Percentiles rank a stretch among this genome's conserved stretches.
Conservation (phyloP, 2,888 invertebrate species). For the Drosophila merina region DNA sequence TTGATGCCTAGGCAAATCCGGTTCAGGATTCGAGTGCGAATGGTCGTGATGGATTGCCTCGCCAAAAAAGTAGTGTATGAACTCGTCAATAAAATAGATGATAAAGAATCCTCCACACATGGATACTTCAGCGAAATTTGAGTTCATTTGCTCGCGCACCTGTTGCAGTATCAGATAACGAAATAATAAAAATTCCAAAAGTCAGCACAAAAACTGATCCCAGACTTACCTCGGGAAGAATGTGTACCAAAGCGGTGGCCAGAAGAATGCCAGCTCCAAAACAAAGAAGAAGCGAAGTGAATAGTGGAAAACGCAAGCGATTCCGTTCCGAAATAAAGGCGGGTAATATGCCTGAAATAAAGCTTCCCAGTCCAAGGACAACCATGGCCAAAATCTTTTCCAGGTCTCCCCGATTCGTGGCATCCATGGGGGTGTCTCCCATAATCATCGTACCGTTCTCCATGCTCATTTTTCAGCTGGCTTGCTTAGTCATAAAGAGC, state of each 20-base stretch:
- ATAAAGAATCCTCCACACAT: slow-evolving; percentile 89
- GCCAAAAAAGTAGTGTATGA: slow-evolving; percentile 88
- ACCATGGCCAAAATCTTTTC: slow-evolving; percentile 89
- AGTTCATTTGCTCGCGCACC: slow-evolving; percentile 86
- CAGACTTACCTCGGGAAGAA: slow-evolving; percentile 89
- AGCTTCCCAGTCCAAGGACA: slow-evolving; percentile 88
- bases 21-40: slow-evolving; percentile 4
- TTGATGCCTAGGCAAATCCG: background rate
- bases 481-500: slow-evolving; percentile 43
- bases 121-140: slow-evolving; percentile 87
- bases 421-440: slow-evolving; percentile 4
- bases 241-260: slow-evolving; percentile 90
- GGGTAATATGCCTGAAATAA: slow-evolving; percentile 89
- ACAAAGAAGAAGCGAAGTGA: slow-evolving; percentile 89
- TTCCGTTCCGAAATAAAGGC: slow-evolving; percentile 87
- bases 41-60: slow-evolving; percentile 81
- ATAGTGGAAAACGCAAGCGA: slow-evolving; percentile 86
- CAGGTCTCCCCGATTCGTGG: slow-evolving; percentile 60
- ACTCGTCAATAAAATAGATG: slow-evolving; percentile 89
- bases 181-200: background rate
- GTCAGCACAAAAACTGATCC: background rate
- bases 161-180: slow-evolving; percentile 41
- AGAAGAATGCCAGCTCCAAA: slow-evolving; percentile 92
- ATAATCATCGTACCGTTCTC: slow-evolving; percentile 18
- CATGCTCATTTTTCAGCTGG: slow-evolving; percentile 42